Evolutionary conservation across 2,888 invertebrate genomes (phyloP).

Genomic region (Amiota mariae): DNA sequence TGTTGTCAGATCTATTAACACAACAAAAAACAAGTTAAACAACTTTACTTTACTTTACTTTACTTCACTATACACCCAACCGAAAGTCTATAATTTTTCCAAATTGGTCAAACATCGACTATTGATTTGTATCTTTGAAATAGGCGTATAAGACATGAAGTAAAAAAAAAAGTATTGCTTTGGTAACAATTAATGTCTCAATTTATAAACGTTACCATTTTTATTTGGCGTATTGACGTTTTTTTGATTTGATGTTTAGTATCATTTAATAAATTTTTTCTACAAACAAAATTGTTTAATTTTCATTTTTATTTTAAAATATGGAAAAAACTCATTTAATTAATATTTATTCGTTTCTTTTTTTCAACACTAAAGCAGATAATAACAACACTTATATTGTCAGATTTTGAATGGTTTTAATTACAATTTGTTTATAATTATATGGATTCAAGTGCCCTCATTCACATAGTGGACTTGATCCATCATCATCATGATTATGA

Average conservation of each 20-base stretch:
- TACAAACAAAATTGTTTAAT: too few relatives aligned
- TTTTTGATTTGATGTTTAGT: background rate
- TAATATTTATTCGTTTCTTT: too few relatives aligned
- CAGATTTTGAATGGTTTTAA: too few relatives aligned
- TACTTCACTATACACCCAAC: background rate
- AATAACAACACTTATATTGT: too few relatives aligned
- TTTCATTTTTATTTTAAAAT: too few relatives aligned
- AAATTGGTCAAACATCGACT: background rate
- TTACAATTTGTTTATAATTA: too few relatives aligned
- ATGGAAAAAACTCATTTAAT: too few relatives aligned
- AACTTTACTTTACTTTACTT: background rate
- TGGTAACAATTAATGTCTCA: slow-evolving; percentile 53
- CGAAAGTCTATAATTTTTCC: slow-evolving; percentile 19
- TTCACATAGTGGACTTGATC: too few relatives aligned
- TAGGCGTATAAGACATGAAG: background rate
- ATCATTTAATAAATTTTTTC: background rate
- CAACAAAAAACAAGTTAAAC: background rate
- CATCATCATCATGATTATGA: too few relatives aligned
- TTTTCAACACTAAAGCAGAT: too few relatives aligned
- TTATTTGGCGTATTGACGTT: slow-evolving; percentile 30
- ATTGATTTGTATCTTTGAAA: background rate
- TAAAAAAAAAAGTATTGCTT: background rate
- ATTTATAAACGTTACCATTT: slow-evolving; percentile 53
- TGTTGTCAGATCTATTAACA: too few relatives aligned
- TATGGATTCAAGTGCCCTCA: too few relatives aligned